Evolutionary conservation across 2,888 invertebrate species (phyloP), one percentile per base, ranked within the genome.

Genomic region (Micoletzkya japonica): DNA sequence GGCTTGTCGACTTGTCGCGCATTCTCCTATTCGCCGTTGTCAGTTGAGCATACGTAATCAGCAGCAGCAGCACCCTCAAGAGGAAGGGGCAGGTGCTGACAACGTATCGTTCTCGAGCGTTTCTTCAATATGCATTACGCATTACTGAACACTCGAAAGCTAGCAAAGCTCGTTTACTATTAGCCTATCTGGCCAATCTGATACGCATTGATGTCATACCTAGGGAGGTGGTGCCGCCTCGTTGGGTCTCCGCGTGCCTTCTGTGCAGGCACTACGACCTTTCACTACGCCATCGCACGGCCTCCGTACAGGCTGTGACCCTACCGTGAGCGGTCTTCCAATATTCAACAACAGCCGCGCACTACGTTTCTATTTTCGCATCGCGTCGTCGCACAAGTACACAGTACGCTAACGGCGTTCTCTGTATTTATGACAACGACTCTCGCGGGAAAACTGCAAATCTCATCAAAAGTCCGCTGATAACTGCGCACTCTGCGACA

Each of bases 191-290:
- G n/a, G n/a, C n/a, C n/a, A n/a, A n/a, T n/a, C n/a, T n/a, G n/a
- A n/a, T n/a, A n/a, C n/a, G n/a, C n/a, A n/a, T n/a, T n/a, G 4
- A 10, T 3, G 30, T 4, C n/a, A 2, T 17, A 32, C 30, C 20
- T 1, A 59, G 59, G 59, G 39, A 39, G 0, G 39, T 37, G 4
- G 14, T 39, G 37, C 59, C 59, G 0, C 39, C 59, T 20, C 37
- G 34, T 20, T 59, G 59, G 59, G 44, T 59, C 3, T 37, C 59
- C 3, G 3, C 39, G 28, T 20, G 37, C 6, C 39, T 59, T 2
- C 59, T 59, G 6, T 59, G 59, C 39, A 59, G 44, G 39, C 17
- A 24, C 3, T 59, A 59, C 17, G 59, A 59, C 28, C 37, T 39
- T 7, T 59, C 59, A 6, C 26, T 59, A 6, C 4, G 59, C 7